Percentiles rank a stretch among this genome's conserved stretches.
phyloP scores from a whole-genome alignment of 2,888 invertebrate species.

The Nysson spinosus region DNA sequence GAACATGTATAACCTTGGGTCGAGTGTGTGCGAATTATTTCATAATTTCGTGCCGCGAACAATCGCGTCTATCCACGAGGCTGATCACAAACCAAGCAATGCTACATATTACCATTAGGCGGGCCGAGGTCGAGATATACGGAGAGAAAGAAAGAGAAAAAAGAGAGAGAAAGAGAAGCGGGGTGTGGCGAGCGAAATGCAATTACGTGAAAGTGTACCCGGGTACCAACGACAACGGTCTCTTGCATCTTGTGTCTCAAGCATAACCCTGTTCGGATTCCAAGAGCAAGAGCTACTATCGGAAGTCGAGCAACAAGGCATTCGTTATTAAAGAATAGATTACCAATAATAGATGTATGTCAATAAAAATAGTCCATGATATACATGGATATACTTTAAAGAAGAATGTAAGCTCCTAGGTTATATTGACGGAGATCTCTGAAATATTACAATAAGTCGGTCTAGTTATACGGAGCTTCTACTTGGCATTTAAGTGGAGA shows the following conservation, averaged over 20 bases:
- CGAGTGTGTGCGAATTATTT: conserved; percentile 31
- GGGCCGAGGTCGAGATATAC: conserved; percentile 50
- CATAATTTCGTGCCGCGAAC: conserved; percentile 37
- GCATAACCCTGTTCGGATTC: conserved; percentile 18
- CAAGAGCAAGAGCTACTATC: conserved; percentile 1
- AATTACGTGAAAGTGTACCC: conserved; percentile 67
- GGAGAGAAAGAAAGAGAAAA: conserved; percentile 6
- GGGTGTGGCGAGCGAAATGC: conserved; percentile 64
- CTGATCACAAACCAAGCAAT: conserved; percentile 50
- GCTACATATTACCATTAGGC: conserved; percentile 64
- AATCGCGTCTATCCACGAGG: conserved; percentile 21
- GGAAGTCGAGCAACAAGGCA: conserved; percentile 38
- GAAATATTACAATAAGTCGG: background rate
- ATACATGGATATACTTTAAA: conserved; percentile 1
- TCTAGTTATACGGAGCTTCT: conserved; percentile 3
- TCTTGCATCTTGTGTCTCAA: conserved; percentile 11
- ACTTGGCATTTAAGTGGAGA: conserved; percentile 20
- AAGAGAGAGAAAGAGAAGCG: conserved; percentile 25
- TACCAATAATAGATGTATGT: background rate
- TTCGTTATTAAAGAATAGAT: conserved; percentile 22
- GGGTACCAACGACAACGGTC: conserved; percentile 33
- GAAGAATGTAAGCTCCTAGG: conserved; percentile 7
- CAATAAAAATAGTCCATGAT: background rate
- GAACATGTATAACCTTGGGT: conserved; percentile 28
- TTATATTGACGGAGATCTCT: conserved; percentile 7